Evolutionary conservation across 2,888 invertebrate genomes (phyloP), one percentile per base, ranked within the genome.

Genomic region (Leucophora obtusa): DNA sequence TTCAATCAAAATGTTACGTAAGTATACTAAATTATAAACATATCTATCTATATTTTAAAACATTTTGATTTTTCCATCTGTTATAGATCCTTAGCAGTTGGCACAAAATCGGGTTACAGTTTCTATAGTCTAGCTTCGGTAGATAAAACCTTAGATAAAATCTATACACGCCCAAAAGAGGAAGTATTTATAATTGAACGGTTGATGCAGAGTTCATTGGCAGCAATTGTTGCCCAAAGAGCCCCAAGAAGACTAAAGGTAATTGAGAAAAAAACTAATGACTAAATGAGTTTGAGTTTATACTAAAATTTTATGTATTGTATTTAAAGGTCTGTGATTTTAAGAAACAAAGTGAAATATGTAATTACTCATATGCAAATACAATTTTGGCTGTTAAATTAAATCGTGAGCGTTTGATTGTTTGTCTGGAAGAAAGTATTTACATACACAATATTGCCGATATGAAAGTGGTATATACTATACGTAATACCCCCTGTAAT

Each of bases 1-100:
- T 98, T 98, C 90, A 98, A 98, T 91, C 98, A 98, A 91, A 98
- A 98, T 91, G 95, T 95, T 94, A 96, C 98, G 98, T 98, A 95
- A 96, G 97, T 94, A 83, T 62, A 62, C 8, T 24, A 60, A 51
- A 7, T 6, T 11, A 21, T 15, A 53, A n/a, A n/a, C n/a, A n/a
- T 3, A 14, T 11, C 7, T 8, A n/a, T 17, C 21, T 24, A 9
- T 47, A 33, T 68, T 28, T 59, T 8, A 47, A 35, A 43, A 50
- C 14, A 24, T n/a, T n/a, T n/a, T n/a, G n/a, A n/a, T n/a, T 9
- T 6, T 28, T 28, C 28, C 28, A 7, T 7, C 15, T 28, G 17
- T 50, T 77, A 14, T 71, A 96, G 96, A 90, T 98, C 98, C 18
- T 92, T 98, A 89, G 96, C 97, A 84, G 97, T 98, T 86, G 98